phyloP scores from a whole-genome alignment of 2,888 invertebrate species.

The Pemphredon lugubris region DNA sequence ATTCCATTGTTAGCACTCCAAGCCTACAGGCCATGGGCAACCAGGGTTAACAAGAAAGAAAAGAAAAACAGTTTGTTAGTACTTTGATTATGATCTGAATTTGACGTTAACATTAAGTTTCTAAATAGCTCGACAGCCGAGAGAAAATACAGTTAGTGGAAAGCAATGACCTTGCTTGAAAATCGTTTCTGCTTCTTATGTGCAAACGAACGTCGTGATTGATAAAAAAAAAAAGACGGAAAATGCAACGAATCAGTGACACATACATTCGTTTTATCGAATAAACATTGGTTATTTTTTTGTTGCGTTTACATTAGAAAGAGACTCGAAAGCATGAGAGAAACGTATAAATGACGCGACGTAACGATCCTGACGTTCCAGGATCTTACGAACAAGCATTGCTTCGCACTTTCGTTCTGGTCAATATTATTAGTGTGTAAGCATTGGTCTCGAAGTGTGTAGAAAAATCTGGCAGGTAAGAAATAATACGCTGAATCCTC shows the following conservation, averaged over 20 bases:
- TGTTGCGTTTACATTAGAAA: too few relatives aligned
- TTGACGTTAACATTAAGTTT: constrained; percentile 72
- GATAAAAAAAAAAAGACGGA: too few relatives aligned
- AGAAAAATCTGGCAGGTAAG: constrained; percentile 25
- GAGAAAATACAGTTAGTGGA: constrained; percentile 75
- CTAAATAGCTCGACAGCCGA: constrained; percentile 75
- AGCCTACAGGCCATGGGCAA: constrained; percentile 85
- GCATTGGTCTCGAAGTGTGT: constrained; percentile 45
- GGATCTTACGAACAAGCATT: too few relatives aligned
- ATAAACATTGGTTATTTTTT: too few relatives aligned
- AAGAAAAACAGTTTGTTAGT: constrained; percentile 89
- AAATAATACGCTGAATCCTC: constrained; percentile 15
- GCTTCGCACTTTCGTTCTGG: constrained; percentile 60
- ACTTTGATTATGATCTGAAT: constrained; percentile 78
- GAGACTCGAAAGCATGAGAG: too few relatives aligned
- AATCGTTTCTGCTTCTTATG: not conserved
- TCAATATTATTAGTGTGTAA: constrained; percentile 75
- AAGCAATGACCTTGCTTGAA: constrained; percentile 70
- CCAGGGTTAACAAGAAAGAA: constrained; percentile 86
- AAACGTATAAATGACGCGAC: too few relatives aligned
- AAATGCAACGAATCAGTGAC: too few relatives aligned
- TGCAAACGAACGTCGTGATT: too few relatives aligned
- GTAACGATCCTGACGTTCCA: too few relatives aligned
- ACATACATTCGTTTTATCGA: too few relatives aligned
- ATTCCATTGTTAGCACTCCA: constrained; percentile 87